phyloP scores from a whole-genome alignment of 2,113 vertebrate genomes.

The Harpagus bidentatus region DNA sequence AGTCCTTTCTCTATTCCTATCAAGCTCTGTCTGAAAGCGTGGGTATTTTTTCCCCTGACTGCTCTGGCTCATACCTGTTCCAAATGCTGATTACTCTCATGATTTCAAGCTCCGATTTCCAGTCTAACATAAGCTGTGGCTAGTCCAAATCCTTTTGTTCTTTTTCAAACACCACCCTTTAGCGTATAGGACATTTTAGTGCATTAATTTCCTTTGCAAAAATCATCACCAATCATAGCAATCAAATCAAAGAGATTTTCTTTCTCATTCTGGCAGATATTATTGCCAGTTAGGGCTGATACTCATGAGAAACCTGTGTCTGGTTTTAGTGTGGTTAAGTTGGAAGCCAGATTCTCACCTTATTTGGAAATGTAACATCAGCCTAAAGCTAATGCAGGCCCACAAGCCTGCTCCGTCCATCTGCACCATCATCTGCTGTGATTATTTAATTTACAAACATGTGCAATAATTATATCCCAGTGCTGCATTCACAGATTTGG shows the following conservation, averaged over 20 bases:
- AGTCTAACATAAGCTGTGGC: neutral
- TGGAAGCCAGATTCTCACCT: neutral
- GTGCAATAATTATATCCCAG: neutral
- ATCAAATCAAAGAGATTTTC: neutral
- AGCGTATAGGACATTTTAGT: neutral
- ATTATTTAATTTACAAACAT: conserved; percentile 13
- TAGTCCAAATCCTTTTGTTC: neutral
- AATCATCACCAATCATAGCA: neutral
- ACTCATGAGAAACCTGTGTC: neutral
- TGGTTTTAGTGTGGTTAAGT: neutral
- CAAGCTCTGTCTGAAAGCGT: neutral
- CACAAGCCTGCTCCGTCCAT: neutral
- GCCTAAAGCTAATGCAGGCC: neutral
- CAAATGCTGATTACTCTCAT: neutral
- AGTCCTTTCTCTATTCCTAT: neutral
- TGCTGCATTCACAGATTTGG: neutral
- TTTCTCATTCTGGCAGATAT: neutral
- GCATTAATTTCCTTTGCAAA: neutral
- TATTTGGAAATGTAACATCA: conserved; percentile 32
- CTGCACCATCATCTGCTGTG: neutral
- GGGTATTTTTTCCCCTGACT: neutral
- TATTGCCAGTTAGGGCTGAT: neutral
- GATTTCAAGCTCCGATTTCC: neutral
- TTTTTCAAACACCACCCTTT: neutral
- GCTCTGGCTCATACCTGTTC: neutral